Percentiles rank a stretch among this genome's conserved stretches.
Evolutionary conservation across 2,888 invertebrate species (phyloP).

Genomic region (Leptopilina myrica): DNA sequence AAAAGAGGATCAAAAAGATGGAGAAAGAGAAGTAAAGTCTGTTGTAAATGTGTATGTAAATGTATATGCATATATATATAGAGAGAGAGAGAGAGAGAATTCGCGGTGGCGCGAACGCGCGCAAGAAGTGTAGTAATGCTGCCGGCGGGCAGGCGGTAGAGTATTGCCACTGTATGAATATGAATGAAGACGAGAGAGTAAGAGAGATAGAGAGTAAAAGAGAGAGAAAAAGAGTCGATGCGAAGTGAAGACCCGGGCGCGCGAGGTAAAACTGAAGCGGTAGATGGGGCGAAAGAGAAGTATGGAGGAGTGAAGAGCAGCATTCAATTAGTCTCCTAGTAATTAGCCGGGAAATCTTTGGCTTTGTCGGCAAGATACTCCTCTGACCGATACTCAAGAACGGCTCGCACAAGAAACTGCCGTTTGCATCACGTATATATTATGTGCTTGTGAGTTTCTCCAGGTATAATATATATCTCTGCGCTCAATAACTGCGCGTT

Average conservation of each 20-base stretch:
- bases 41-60: slow-evolving; percentile 37
- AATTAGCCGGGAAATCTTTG: slow-evolving; percentile 77
- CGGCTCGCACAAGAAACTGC: slow-evolving; percentile 60
- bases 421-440: neutral
- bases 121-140: slow-evolving; percentile 71
- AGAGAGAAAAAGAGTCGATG: slow-evolving; percentile 11
- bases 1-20: slow-evolving; percentile 50
- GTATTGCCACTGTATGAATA: slow-evolving; percentile 74
- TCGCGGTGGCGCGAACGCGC: slow-evolving; percentile 64
- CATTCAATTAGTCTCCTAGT: slow-evolving; percentile 77
- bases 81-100: neutral
- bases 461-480: neutral
- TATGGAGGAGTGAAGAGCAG: slow-evolving; percentile 63
- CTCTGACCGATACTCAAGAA: slow-evolving; percentile 65
- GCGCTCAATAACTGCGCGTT: too few relatives aligned
- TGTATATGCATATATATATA: too few relatives aligned
- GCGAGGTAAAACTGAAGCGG: slow-evolving; percentile 13
- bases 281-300: slow-evolving; percentile 40
- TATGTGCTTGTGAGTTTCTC: neutral
- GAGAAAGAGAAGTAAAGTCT: slow-evolving; percentile 53
- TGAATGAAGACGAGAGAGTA: slow-evolving; percentile 70
- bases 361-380: slow-evolving; percentile 72
- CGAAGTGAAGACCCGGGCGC: slow-evolving; percentile 44
- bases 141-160: slow-evolving; percentile 52
- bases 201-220: slow-evolving; percentile 49